phyloP scores from a whole-genome alignment of 2,113 vertebrate species.

The Lonchura striata region DNA sequence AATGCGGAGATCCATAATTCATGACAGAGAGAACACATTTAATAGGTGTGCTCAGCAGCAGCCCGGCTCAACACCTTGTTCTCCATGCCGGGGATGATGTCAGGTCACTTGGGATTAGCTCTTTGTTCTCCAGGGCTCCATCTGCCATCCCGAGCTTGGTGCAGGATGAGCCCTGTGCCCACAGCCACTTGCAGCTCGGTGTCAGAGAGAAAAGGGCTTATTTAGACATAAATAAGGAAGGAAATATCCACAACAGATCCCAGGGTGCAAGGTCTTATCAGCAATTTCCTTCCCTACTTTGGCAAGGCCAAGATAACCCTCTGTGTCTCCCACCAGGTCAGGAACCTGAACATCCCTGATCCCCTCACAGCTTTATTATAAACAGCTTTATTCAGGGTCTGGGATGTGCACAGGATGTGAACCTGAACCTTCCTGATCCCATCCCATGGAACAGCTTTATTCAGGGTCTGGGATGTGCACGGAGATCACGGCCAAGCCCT shows the following conservation, averaged over 20 bases:
- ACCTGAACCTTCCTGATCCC: fast-evolving
- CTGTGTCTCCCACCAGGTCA: not conserved
- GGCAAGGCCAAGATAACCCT: not conserved
- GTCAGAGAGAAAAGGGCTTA: not conserved
- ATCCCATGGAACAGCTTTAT: fast-evolving
- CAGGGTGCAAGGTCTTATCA: not conserved
- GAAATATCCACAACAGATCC: not conserved
- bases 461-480: not conserved
- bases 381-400: not conserved
- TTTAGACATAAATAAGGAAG: constrained; percentile 37
- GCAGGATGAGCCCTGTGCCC: not conserved
- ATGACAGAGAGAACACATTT: not conserved
- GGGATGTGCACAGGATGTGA: too few species aligned
- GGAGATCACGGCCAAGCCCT: not conserved
- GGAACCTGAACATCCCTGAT: fast-evolving
- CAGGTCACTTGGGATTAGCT: not conserved
- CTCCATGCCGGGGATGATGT: not conserved
- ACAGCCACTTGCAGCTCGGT: not conserved
- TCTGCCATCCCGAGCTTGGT: fast-evolving
- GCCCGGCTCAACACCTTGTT: not conserved
- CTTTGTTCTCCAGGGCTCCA: not conserved
- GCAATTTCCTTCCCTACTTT: not conserved
- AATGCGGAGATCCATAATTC: constrained; percentile 37
- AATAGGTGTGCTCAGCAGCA: not conserved
- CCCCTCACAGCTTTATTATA: fast-evolving